These are phyloP conservation scores for Rutpela maculata DNA, from an alignment of 2,888 invertebrate genomes.

Conservation along the genomic window DNA sequence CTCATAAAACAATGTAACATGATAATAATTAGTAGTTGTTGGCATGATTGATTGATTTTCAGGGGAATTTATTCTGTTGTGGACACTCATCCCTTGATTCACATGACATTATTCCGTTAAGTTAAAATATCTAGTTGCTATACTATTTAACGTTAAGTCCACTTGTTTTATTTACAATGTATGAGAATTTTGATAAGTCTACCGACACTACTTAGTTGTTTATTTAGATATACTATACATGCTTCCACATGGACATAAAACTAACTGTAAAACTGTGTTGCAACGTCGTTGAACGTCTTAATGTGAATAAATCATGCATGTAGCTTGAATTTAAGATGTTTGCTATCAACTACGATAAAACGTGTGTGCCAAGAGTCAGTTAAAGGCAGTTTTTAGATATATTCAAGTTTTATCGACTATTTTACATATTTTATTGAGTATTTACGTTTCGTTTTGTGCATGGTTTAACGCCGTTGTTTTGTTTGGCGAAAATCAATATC, in stretches of 20 bases:
- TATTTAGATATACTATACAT: neutral
- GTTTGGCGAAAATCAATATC: slow-evolving; percentile 22
- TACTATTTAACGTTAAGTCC: too few species aligned
- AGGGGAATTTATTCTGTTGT: too few species aligned
- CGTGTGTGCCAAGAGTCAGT: neutral
- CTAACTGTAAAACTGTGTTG: neutral
- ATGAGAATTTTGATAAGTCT: too few species aligned
- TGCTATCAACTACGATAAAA: neutral
- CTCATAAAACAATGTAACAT: too few species aligned
- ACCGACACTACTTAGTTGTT: neutral
- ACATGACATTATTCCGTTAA: too few species aligned
- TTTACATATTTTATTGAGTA: slow-evolving; percentile 9
- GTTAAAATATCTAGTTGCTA: too few species aligned
- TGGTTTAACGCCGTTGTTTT: slow-evolving; percentile 7
- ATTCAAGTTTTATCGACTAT: slow-evolving; percentile 7
- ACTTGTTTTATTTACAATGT: too few species aligned
- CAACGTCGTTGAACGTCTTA: neutral
- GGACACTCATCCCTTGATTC: too few species aligned
- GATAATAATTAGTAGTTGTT: too few species aligned
- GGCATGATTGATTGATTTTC: too few species aligned
- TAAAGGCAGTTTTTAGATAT: neutral
- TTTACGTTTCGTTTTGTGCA: neutral
- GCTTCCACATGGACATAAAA: neutral
- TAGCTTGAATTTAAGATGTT: neutral
- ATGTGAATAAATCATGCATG: neutral